Conservation (phyloP, 2,888 invertebrate genomes). For the Macaria notata region DNA sequence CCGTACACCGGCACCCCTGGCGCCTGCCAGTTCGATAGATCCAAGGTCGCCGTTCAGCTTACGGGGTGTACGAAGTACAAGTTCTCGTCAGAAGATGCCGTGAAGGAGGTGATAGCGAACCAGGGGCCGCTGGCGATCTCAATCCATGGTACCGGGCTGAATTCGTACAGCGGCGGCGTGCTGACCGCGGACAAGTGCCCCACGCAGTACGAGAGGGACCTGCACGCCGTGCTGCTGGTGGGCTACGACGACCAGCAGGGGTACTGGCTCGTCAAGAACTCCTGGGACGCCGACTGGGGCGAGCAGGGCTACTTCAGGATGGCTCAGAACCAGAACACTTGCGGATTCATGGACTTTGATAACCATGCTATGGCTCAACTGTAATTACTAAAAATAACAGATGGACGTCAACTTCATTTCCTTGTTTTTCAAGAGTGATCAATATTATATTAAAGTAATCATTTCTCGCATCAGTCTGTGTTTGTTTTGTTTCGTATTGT, state of each 20-base stretch:
- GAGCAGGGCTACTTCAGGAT: slow-evolving; percentile 15
- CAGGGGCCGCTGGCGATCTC: slow-evolving; percentile 9
- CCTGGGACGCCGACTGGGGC: slow-evolving; percentile 10
- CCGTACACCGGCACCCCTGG: slow-evolving; percentile 1
- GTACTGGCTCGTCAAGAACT: slow-evolving; percentile 21
- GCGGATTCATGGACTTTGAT: not conserved
- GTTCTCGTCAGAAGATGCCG: slow-evolving; percentile 3
- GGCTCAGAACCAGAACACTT: slow-evolving; percentile 7
- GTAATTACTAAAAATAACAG: no score
- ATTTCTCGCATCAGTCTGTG: no score
- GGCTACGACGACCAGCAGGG: slow-evolving; percentile 15
- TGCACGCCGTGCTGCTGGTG: slow-evolving; percentile 17
- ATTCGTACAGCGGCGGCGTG: no score
- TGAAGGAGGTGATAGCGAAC: slow-evolving; percentile 8
- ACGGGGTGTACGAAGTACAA: slow-evolving; percentile 5
- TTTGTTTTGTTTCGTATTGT: no score
- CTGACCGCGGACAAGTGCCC: not conserved
- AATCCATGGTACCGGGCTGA: not conserved
- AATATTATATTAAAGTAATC: no score
- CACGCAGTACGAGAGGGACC: no score
- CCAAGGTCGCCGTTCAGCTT: not conserved
- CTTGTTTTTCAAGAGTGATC: no score
- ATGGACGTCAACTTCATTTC: no score
- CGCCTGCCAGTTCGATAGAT: no score
- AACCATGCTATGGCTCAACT: no score